Conservation (phyloP, 2,888 invertebrate genomes). For the Leptinotarsa tumamoca region DNA sequence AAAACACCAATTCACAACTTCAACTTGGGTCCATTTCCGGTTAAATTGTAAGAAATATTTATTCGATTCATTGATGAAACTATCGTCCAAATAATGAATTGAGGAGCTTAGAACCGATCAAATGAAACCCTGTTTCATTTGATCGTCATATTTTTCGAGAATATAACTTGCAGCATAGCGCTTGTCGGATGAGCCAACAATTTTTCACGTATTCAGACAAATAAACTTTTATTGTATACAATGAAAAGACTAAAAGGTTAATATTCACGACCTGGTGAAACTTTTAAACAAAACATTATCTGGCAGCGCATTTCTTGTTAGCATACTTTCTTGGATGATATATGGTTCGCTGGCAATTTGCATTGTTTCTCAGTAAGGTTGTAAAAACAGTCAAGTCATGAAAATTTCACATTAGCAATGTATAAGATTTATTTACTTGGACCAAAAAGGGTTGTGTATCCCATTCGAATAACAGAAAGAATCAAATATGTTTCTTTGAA, state of each 20-base stretch:
- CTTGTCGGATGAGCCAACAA: neutral
- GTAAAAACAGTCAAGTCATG: neutral
- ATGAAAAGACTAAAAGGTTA: neutral
- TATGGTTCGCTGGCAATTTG: slow-evolving; percentile 4
- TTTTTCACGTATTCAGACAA: neutral
- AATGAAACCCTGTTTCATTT: neutral
- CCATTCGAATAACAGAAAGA: neutral
- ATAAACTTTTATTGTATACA: neutral
- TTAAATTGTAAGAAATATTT: too few relatives aligned
- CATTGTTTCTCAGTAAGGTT: slow-evolving; percentile 2
- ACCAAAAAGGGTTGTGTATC: neutral
- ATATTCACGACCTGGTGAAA: neutral
- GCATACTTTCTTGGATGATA: slow-evolving; percentile 4
- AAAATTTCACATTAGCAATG: neutral
- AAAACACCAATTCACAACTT: too few relatives aligned
- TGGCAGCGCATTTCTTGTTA: neutral
- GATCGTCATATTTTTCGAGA: neutral
- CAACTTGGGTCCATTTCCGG: too few relatives aligned
- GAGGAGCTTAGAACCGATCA: neutral
- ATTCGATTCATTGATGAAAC: too few relatives aligned
- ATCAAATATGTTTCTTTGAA: neutral
- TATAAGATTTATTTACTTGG: neutral
- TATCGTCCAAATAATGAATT: too few relatives aligned
- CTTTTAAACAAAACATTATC: slow-evolving; percentile 4
- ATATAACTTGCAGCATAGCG: neutral